Evolutionary conservation across 2,113 vertebrate species (phyloP).

Genomic region (Ciconia stormi): DNA sequence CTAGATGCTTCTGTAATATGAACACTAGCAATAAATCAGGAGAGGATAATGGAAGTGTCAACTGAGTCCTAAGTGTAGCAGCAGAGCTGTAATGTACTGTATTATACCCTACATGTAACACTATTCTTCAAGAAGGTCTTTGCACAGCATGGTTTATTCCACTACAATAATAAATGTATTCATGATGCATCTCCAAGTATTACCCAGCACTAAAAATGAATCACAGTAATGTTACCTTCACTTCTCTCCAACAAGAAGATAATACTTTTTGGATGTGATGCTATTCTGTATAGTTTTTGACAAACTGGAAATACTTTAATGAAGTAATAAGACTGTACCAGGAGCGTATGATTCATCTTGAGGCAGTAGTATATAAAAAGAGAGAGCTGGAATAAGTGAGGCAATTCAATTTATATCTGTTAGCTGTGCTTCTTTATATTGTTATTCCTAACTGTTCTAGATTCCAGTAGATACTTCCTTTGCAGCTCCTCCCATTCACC

Average conservation of each 20-base stretch:
- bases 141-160: conserved; percentile 40
- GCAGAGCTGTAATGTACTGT: conserved; percentile 38
- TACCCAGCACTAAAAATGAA: conserved; percentile 60
- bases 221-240: conserved; percentile 65
- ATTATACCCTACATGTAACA: background rate
- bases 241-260: conserved; percentile 49
- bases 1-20: conserved; percentile 45
- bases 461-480: background rate
- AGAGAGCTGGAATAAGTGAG: background rate
- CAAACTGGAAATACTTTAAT: conserved; percentile 73
- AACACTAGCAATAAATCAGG: conserved; percentile 38
- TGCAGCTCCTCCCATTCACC: conserved; percentile 21
- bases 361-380: conserved; percentile 24
- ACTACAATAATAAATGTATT: conserved; percentile 45
- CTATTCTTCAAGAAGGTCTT: conserved; percentile 32
- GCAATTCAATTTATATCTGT: conserved; percentile 49
- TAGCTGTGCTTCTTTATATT: background rate
- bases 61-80: conserved; percentile 16
- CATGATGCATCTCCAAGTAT: conserved; percentile 42
- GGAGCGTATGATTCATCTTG: conserved; percentile 36
- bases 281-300: conserved; percentile 55
- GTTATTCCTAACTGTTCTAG: background rate
- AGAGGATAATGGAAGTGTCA: conserved; percentile 56
- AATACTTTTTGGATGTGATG: conserved; percentile 57
- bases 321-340: conserved; percentile 56